These are phyloP conservation scores for Ciconia boyciana DNA, from an alignment of 2,113 vertebrate genomes.

Conservation along the genomic window DNA sequence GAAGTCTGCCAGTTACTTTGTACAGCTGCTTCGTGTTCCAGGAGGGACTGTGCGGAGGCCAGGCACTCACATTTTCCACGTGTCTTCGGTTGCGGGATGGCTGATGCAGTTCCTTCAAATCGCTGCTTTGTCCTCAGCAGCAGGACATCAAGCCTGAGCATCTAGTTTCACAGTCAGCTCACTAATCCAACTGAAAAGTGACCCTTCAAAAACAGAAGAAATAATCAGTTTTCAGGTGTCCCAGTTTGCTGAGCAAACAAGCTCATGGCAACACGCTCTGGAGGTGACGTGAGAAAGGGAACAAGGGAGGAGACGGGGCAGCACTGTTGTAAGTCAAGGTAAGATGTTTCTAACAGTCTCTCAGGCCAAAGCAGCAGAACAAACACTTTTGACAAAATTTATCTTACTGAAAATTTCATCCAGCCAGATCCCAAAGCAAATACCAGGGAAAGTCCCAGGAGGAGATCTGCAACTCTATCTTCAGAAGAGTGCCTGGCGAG, in stretches of 20 bases:
- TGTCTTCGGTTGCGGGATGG: background rate
- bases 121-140: background rate
- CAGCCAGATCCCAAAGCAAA: background rate
- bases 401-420: background rate
- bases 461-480: background rate
- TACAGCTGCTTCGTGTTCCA: background rate
- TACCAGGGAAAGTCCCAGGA: background rate
- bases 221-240: background rate
- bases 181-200: background rate
- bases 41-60: background rate
- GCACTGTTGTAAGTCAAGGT: accelerated
- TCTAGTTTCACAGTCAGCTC: background rate
- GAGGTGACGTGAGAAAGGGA: background rate
- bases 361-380: background rate
- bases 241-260: background rate
- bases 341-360: background rate
- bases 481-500: background rate
- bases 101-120: background rate
- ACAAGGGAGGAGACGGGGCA: background rate
- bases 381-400: background rate
- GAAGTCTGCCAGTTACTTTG: background rate
- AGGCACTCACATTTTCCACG: background rate
- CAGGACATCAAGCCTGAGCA: background rate
- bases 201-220: background rate
- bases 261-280: background rate